A percentile compares a stretch with the other conserved stretches of the same genome.
These are phyloP conservation scores for Misgurnus anguillicaudatus DNA, from an alignment of 2,113 vertebrate species.

Conservation along the genomic window DNA sequence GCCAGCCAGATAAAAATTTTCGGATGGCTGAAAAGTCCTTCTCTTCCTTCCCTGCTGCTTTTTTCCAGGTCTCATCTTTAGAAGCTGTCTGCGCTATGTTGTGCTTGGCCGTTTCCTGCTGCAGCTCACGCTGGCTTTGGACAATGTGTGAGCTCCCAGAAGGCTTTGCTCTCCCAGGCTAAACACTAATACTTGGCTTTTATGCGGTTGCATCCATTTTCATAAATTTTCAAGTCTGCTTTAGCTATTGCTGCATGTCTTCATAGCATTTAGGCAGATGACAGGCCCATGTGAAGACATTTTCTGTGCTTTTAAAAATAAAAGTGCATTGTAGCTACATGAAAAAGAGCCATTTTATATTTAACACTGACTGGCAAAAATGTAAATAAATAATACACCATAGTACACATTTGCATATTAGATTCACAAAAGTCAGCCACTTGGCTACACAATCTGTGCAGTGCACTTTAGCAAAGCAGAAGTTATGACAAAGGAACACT, in stretches of 20 bases:
- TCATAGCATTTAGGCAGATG: conserved; percentile 15
- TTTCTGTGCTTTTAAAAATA: background rate
- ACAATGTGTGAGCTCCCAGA: conserved; percentile 44
- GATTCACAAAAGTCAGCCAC: background rate
- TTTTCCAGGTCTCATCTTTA: conserved; percentile 25
- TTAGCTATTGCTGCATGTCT: conserved; percentile 19
- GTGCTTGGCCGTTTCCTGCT: conserved; percentile 28
- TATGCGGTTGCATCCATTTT: conserved; percentile 37
- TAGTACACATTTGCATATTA: background rate
- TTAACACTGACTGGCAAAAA: no score
- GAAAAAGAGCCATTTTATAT: no score
- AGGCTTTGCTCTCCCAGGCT: conserved; percentile 37
- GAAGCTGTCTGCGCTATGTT: conserved; percentile 39
- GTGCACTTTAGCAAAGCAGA: background rate
- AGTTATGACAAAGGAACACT: background rate
- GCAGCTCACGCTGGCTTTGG: conserved; percentile 34
- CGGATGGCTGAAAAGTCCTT: background rate
- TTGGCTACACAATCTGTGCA: background rate
- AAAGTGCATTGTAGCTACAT: background rate
- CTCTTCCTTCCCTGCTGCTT: conserved; percentile 18
- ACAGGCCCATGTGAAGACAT: background rate
- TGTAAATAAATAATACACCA: background rate
- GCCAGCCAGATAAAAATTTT: background rate
- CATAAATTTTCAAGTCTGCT: conserved; percentile 34
- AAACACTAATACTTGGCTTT: conserved; percentile 43